Base-by-base conservation (phyloP, 2,113 vertebrate genomes). In the Puntigrus tetrazona region DNA sequence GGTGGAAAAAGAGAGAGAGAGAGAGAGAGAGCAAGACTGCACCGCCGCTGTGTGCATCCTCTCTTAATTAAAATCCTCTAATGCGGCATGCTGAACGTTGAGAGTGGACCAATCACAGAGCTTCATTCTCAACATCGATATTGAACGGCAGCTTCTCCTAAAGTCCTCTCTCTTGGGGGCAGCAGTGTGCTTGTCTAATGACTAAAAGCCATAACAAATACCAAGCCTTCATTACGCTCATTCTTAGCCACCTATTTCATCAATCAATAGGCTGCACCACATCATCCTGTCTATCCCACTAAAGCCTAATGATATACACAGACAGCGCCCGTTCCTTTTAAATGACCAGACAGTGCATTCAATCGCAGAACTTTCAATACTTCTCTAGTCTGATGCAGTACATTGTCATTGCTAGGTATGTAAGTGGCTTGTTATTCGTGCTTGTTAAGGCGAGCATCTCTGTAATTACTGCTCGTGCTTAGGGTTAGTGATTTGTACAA, bases 51-150 rank as follows among this genome's bases (percentile, higher is more conserved):
- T 82, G 84, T 34, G 81, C 77, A 57, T 83, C 81, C 84, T 81
- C 75, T 83, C 76, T 89, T 91, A 91, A 92, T 92, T 92, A 91
- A 91, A 91, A 88, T 83, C 81, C 86, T 87, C 81, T 89, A 89
- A 89, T 88, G 84, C 84, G 18, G 52, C 88, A 27, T 74, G 85
- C 88, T 86, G 84, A 78, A 87, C 84, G 87, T 84, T 88, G 87
- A 86, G 83, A 85, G 73, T 78, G 82, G 74, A 85, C 78, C 82
- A 86, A 81, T 87, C 88, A 81, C 72, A 78, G 70, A 45, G 52
- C 76, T 83, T 50, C 38, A 63, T 43, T 73, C 69, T 43, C 63
- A 86, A 83, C 79, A 50, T 29, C 63, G 45, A 82, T 69, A 78
- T 43, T 55, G 63, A 81, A 84, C 61, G 11, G 31, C 78, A 72